Conservation (phyloP, 1,140 invertebrate species). For the Ceratina japonica region DNA sequence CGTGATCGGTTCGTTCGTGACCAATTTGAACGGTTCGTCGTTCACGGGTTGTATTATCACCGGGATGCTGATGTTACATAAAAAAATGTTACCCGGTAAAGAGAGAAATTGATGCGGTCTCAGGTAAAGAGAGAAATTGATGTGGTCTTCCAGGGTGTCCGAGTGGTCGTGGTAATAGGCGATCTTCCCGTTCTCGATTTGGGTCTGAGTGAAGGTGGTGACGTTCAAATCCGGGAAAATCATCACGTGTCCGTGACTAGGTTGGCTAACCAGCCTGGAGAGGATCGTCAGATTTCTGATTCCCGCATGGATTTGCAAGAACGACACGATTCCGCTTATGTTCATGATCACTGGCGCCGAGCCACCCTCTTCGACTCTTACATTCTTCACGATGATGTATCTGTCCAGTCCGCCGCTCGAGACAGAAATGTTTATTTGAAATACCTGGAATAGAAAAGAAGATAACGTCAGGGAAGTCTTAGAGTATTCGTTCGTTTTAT, state of each 20-base stretch:
- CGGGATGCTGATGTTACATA: conserved; percentile 90
- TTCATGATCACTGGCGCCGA: conserved; percentile 86
- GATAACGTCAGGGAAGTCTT: neutral
- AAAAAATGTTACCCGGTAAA: conserved; percentile 86
- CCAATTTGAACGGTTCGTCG: conserved; percentile 91
- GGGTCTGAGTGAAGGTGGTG: conserved; percentile 86
- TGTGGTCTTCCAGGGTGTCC: conserved; percentile 87
- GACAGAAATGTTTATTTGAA: conserved; percentile 93
- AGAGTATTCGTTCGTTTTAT: neutral
- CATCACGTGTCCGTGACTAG: conserved; percentile 84
- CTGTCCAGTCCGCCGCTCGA: conserved; percentile 89
- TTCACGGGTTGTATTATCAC: conserved; percentile 93
- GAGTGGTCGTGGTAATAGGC: conserved; percentile 94
- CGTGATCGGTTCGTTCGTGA: conserved; percentile 88
- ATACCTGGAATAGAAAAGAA: conserved; percentile 80
- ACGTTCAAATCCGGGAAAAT: conserved; percentile 81
- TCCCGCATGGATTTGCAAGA: conserved; percentile 87
- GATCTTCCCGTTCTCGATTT: conserved; percentile 90
- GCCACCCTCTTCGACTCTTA: conserved; percentile 91
- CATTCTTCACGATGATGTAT: conserved; percentile 84
- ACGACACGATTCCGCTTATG: conserved; percentile 87
- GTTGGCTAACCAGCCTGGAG: conserved; percentile 82
- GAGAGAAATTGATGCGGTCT: too few species aligned
- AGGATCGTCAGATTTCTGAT: conserved; percentile 85
- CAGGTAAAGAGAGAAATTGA: conserved; percentile 87